Conservation (phyloP, 1,140 invertebrate genomes). For the Holotrichia oblita region DNA sequence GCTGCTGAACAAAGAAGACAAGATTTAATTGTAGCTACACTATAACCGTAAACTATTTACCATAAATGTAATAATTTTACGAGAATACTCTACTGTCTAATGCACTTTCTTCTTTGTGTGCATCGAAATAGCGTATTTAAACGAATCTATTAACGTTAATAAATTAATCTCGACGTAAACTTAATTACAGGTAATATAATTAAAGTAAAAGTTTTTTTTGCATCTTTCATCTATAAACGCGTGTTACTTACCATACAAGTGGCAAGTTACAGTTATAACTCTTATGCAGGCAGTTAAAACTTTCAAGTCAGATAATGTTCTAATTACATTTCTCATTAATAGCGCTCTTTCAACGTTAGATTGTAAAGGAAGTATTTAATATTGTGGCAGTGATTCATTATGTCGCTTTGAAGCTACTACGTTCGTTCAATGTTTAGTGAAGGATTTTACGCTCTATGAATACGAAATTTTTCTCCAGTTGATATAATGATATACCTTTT, state of each 20-base stretch:
- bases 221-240: not conserved
- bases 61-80: too few species aligned
- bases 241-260: too few species aligned
- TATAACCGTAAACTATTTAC: too few species aligned
- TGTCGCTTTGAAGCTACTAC: not conserved
- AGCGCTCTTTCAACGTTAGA: not conserved
- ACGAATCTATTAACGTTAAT: not conserved
- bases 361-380: too few species aligned
- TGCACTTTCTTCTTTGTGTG: not conserved
- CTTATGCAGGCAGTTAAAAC: not conserved
- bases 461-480: not conserved
- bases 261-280: not conserved
- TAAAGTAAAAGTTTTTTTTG: not conserved
- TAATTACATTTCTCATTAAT: constrained; percentile 29
- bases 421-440: constrained; percentile 5
- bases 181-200: not conserved
- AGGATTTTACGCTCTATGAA: constrained; percentile 12
- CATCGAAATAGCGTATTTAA: not conserved
- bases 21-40: too few species aligned
- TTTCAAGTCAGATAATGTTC: constrained; percentile 26
- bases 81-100: too few species aligned
- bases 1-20: too few species aligned
- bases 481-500: not conserved
- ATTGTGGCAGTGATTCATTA: constrained; percentile 28
- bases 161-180: constrained; percentile 13